These are phyloP conservation scores for Tangara arthus DNA, from an alignment of 2,797 vertebrate species.

Conservation along the genomic window DNA sequence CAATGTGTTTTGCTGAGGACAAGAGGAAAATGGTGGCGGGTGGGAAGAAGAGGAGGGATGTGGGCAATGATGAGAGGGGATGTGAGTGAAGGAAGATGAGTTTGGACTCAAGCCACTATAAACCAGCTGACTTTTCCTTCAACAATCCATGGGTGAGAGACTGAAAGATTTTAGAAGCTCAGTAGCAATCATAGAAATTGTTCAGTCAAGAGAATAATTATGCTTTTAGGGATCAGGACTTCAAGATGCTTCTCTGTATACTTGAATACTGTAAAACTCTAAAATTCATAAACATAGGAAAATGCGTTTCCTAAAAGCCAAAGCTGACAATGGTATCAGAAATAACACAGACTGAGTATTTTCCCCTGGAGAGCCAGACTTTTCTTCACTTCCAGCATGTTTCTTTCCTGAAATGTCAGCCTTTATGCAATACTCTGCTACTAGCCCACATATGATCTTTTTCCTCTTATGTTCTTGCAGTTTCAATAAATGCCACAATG, in stretches of 20 bases:
- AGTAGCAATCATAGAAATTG: not conserved
- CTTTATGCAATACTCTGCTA: not conserved
- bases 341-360: not conserved
- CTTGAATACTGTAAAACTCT: not conserved
- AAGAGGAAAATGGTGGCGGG: not conserved
- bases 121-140: not conserved
- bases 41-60: not conserved
- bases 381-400: not conserved
- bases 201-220: not conserved
- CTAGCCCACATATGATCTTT: not conserved
- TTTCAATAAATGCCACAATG: not conserved
- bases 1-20: not conserved
- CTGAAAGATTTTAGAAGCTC: not conserved
- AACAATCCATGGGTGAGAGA: not conserved
- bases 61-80: not conserved
- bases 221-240: not conserved
- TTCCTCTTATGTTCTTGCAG: not conserved
- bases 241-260: not conserved
- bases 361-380: not conserved
- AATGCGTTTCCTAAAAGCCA: not conserved
- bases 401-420: not conserved
- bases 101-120: not conserved
- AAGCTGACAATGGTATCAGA: not conserved
- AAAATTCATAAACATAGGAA: not conserved
- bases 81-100: not conserved